These are phyloP conservation scores for Ctena decussata DNA, from an alignment of 2,888 invertebrate species.

Conservation along the genomic window DNA sequence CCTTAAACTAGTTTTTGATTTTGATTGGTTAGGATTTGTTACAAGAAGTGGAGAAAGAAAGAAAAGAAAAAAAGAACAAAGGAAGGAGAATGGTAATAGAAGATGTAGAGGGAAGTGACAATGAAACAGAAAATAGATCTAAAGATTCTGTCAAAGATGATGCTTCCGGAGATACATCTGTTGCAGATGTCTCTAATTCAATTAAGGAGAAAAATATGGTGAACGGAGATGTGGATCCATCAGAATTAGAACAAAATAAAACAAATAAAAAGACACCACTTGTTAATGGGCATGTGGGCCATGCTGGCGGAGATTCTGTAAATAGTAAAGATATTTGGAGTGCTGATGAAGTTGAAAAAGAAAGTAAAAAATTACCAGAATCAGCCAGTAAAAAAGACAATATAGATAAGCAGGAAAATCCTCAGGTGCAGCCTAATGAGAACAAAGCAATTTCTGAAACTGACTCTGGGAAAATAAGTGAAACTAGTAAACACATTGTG, in stretches of 20 bases:
- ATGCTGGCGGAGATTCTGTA: slow-evolving; percentile 1
- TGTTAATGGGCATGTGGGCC: not conserved
- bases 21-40: slow-evolving; percentile 73
- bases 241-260: not conserved
- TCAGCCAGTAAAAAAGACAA: not conserved
- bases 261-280: not conserved
- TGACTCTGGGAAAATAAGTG: slow-evolving; percentile 6
- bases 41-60: slow-evolving; percentile 72
- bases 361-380: not conserved
- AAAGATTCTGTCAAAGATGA: not conserved
- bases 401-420: not conserved
- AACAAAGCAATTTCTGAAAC: not conserved
- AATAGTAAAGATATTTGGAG: slow-evolving; percentile 60
- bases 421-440: not conserved
- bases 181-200: slow-evolving; percentile 25
- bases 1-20: not conserved
- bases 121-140: slow-evolving; percentile 22
- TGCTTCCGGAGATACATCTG: not conserved
- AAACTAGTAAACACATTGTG: slow-evolving; percentile 14
- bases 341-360: slow-evolving; percentile 32
- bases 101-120: slow-evolving; percentile 80
- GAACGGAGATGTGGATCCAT: slow-evolving; percentile 33
- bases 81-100: slow-evolving; percentile 84
- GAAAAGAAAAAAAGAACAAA: slow-evolving; percentile 76
- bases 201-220: not conserved